These are phyloP conservation scores for Montipora capitata DNA, from an alignment of 92 coral and sea anemone genomes.

Conservation along the genomic window DNA sequence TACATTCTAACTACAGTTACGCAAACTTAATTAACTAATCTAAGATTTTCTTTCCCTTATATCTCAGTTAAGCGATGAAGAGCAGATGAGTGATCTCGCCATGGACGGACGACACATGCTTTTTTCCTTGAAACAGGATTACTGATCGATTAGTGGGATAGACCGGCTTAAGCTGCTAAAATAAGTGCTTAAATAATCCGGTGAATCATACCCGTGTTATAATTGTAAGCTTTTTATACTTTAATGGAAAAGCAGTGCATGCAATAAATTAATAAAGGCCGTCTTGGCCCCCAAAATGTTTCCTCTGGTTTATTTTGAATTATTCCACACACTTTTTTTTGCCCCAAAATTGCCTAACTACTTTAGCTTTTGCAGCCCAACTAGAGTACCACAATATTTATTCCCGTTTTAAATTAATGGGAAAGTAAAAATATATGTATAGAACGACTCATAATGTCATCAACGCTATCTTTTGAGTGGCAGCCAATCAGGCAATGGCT, in stretches of 20 bases:
- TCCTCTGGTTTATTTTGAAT: no score
- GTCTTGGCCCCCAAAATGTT: background rate
- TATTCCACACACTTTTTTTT: no score
- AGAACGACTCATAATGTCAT: no score
- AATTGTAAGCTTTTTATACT: background rate
- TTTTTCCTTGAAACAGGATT: background rate
- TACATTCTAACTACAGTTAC: slow-evolving; percentile 7
- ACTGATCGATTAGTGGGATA: background rate
- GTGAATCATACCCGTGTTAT: background rate
- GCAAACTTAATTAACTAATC: background rate
- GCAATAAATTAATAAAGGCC: background rate
- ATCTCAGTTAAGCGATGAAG: background rate
- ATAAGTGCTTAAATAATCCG: background rate
- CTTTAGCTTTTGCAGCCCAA: no score
- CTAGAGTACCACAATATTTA: no score
- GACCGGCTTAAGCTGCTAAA: background rate
- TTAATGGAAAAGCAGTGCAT: background rate
- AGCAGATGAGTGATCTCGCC: background rate
- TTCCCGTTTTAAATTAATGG: no score
- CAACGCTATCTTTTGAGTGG: no score
- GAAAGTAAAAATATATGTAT: no score
- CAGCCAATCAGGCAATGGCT: no score
- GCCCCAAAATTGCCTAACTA: no score
- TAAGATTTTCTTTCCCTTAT: background rate
- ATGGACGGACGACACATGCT: background rate